These are phyloP conservation scores for Adelognathus sp. DNA, from an alignment of 2,888 invertebrate genomes.

Conservation along the genomic window DNA sequence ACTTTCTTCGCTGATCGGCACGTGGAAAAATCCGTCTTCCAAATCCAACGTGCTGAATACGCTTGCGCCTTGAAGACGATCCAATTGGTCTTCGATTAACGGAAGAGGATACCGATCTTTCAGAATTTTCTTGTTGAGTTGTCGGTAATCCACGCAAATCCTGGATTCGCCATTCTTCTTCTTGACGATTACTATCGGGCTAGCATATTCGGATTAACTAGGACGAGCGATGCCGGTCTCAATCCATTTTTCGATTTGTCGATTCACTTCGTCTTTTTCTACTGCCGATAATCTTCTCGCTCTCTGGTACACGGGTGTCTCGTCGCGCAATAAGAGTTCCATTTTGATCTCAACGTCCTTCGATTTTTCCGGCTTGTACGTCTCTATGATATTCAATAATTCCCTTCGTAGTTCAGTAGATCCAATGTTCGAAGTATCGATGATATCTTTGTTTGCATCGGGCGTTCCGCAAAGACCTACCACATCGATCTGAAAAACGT, in stretches of 20 bases:
- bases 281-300: conserved; percentile 60
- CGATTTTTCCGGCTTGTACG: conserved; percentile 62
- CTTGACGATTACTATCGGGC: conserved; percentile 64
- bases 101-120: conserved; percentile 62
- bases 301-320: conserved; percentile 63
- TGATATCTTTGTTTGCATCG: neutral
- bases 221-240: conserved; percentile 64
- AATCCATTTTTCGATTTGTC: conserved; percentile 68
- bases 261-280: conserved; percentile 65
- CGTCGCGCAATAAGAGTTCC: conserved; percentile 67
- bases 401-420: neutral
- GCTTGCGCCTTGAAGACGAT: conserved; percentile 39
- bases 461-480: neutral
- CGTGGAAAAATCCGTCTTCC: conserved; percentile 67
- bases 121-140: conserved; percentile 71
- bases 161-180: conserved; percentile 62
- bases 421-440: neutral
- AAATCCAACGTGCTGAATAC: conserved; percentile 62
- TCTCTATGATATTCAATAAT: conserved; percentile 54
- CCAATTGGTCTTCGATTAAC: conserved; percentile 50
- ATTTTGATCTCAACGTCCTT: conserved; percentile 61
- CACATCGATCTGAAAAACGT: conserved; percentile 6
- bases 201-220: conserved; percentile 68
- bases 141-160: conserved; percentile 76
- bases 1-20: conserved; percentile 59